Conservation (phyloP, 2,113 vertebrate species). For the Pantherophis guttatus region DNA sequence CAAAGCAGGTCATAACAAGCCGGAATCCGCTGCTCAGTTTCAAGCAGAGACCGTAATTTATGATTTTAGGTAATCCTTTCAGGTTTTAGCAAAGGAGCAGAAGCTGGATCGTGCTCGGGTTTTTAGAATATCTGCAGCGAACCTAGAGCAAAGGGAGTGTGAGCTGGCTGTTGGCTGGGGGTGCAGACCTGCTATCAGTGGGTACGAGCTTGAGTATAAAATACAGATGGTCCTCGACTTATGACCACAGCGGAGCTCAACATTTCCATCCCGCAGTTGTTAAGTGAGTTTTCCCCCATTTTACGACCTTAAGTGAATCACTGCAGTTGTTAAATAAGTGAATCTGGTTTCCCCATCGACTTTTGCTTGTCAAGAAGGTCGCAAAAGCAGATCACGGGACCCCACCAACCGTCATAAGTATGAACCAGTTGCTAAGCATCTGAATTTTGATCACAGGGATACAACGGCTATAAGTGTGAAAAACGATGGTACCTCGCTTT, state of each 20-base stretch:
- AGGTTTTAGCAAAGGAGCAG: background rate
- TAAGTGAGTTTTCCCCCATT: too few relatives aligned
- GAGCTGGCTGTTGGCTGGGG: background rate
- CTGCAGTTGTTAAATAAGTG: too few relatives aligned
- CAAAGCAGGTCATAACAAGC: background rate
- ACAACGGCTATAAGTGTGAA: too few relatives aligned
- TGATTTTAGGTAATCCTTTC: background rate
- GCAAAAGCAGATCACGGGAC: too few relatives aligned
- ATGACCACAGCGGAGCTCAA: background rate
- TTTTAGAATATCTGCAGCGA: background rate
- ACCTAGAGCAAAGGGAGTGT: fast-evolving
- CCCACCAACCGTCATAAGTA: background rate
- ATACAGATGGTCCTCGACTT: background rate
- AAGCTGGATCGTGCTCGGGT: background rate
- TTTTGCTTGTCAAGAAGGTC: too few relatives aligned
- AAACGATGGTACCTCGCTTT: fast-evolving
- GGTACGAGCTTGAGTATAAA: background rate
- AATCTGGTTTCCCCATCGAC: too few relatives aligned
- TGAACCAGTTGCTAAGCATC: too few relatives aligned
- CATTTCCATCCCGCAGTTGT: too few relatives aligned
- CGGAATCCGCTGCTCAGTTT: background rate
- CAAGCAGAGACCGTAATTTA: background rate
- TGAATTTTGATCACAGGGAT: too few relatives aligned
- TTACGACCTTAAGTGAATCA: too few relatives aligned
- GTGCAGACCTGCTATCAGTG: background rate